phyloP scores from a whole-genome alignment of 2,888 invertebrate species.

The Tillus elongatus region DNA sequence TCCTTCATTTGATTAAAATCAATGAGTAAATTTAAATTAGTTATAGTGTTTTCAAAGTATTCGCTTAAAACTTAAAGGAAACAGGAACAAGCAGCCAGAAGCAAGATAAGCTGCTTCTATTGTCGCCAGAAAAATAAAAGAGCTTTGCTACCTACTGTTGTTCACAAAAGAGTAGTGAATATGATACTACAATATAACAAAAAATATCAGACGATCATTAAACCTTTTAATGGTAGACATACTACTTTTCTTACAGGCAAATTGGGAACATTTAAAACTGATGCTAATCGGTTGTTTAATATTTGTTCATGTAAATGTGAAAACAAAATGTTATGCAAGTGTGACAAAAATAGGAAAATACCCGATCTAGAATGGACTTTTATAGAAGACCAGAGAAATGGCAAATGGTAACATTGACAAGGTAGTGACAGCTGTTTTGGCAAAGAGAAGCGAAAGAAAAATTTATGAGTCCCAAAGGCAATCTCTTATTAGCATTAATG shows the following conservation, averaged over 20 bases:
- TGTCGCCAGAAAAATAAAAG: slow-evolving; percentile 6
- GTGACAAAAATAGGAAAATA: slow-evolving; percentile 9
- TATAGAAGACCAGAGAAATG: slow-evolving; percentile 14
- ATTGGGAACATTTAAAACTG: slow-evolving; percentile 4
- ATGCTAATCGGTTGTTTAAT: slow-evolving; percentile 9
- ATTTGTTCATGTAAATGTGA: slow-evolving; percentile 10
- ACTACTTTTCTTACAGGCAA: not conserved
- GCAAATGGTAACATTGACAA: slow-evolving; percentile 8
- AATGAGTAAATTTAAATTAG: too few relatives aligned
- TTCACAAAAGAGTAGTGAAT: too few relatives aligned
- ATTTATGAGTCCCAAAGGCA: too few relatives aligned
- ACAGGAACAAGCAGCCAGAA: too few relatives aligned
- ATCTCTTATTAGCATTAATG: too few relatives aligned
- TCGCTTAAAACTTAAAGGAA: slow-evolving; percentile 6
- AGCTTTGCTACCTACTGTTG: not conserved
- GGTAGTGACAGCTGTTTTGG: not conserved
- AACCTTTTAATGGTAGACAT: slow-evolving; percentile 5
- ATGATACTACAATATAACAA: slow-evolving; percentile 5
- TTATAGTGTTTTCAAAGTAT: slow-evolving; percentile 3
- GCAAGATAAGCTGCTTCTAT: not conserved
- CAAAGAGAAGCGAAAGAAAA: slow-evolving; percentile 4
- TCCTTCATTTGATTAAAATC: too few relatives aligned
- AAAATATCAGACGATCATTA: slow-evolving; percentile 5
- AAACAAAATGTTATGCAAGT: slow-evolving; percentile 5
- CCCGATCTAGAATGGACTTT: slow-evolving; percentile 8